Percentiles rank a stretch among this genome's conserved stretches.
Conservation (phyloP, 2,797 vertebrate genomes). For the Myripristis murdjan region DNA sequence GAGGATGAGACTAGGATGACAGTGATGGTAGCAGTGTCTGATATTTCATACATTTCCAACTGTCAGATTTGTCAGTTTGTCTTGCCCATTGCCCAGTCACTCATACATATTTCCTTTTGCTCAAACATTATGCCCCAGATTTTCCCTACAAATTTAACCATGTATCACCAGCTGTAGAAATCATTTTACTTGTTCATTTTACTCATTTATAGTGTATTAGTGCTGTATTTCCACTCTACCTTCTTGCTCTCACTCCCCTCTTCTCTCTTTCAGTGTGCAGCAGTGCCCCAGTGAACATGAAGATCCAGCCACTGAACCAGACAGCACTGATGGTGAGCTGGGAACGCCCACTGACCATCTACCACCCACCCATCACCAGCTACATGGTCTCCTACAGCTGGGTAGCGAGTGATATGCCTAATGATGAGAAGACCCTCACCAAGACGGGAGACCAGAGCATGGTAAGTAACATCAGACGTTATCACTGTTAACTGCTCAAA, state of each 20-base stretch:
- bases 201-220: neutral
- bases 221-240: slow-evolving; percentile 13
- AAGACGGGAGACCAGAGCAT: slow-evolving; percentile 95
- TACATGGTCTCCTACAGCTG: slow-evolving; percentile 99
- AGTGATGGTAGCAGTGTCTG: too few species aligned
- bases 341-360: slow-evolving; percentile 93
- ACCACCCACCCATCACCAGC: slow-evolving; percentile 96
- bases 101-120: too few species aligned
- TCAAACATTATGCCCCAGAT: too few species aligned
- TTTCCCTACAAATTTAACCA: too few species aligned
- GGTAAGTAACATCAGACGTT: slow-evolving; percentile 83
- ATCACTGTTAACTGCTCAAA: neutral
- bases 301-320: slow-evolving; percentile 94
- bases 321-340: slow-evolving; percentile 94
- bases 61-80: too few species aligned
- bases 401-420: slow-evolving; percentile 93
- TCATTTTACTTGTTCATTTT: neutral
- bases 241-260: slow-evolving; percentile 11
- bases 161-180: too few species aligned
- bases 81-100: too few species aligned
- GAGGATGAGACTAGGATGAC: too few species aligned
- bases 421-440: slow-evolving; percentile 96
- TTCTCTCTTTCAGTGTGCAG: slow-evolving; percentile 91
- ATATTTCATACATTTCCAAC: too few species aligned
- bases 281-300: slow-evolving; percentile 95